phyloP scores from a whole-genome alignment of 2,797 vertebrate species.

The Valencia hispanica region DNA sequence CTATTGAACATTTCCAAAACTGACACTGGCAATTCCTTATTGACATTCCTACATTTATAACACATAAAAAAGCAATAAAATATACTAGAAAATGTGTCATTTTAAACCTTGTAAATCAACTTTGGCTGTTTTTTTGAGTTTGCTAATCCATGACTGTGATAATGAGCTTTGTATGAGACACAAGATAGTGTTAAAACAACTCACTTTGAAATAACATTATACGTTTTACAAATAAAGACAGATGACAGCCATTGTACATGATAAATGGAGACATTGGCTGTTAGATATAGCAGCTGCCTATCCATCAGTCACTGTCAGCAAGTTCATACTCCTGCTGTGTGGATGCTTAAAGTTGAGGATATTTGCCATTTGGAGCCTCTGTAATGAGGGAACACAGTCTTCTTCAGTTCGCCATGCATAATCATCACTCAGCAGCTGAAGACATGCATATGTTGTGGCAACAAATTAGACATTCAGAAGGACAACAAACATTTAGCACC shows the following conservation, averaged over 20 bases:
- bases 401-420: conserved; percentile 44
- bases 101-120: background rate
- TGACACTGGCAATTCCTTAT: background rate
- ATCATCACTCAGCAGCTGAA: conserved; percentile 70
- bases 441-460: conserved; percentile 68
- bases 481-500: conserved; percentile 77
- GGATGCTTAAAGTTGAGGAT: conserved; percentile 41
- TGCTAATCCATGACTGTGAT: background rate
- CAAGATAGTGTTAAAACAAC: background rate
- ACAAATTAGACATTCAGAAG: conserved; percentile 73
- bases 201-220: conserved; percentile 4
- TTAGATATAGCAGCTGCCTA: conserved; percentile 29
- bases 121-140: background rate
- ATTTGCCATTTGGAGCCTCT: conserved; percentile 52
- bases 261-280: conserved; percentile 42
- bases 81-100: background rate
- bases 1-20: background rate
- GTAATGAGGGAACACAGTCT: conserved; percentile 52
- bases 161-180: background rate
- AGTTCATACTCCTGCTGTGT: conserved; percentile 45
- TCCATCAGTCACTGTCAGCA: conserved; percentile 58
- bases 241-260: conserved; percentile 25
- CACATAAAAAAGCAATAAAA: background rate
- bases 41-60: background rate
- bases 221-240: conserved; percentile 24